Conservation (phyloP, 35 echinoderm and acorn worm genomes). For the Heliocidaris erythrogramma region DNA sequence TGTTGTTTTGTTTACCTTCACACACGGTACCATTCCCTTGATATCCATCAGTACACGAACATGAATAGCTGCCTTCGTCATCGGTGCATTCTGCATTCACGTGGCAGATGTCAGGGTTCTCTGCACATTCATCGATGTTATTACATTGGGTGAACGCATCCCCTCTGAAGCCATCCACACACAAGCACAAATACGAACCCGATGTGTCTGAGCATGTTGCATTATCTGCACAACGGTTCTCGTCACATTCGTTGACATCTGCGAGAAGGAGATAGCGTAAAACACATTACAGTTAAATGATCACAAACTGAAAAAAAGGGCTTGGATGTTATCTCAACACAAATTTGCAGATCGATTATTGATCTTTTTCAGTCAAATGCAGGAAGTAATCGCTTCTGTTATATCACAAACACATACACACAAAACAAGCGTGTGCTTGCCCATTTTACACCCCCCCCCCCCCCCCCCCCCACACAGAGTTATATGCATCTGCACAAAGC, state of each 20-base stretch:
- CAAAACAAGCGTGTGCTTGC: too few relatives aligned
- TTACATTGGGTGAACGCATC: neutral
- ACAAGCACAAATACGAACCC: neutral
- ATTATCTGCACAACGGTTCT: neutral
- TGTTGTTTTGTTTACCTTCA: too few relatives aligned
- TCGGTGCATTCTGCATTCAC: neutral
- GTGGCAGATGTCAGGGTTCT: neutral
- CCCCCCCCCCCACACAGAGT: too few relatives aligned
- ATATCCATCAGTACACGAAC: neutral
- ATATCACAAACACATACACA: too few relatives aligned
- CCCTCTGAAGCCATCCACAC: neutral
- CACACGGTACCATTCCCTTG: neutral
- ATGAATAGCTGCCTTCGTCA: neutral
- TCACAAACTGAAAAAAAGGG: too few relatives aligned
- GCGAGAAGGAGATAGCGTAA: neutral
- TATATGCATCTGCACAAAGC: too few relatives aligned
- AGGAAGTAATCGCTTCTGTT: too few relatives aligned
- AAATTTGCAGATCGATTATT: too few relatives aligned
- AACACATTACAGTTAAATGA: neutral
- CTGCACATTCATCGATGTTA: neutral
- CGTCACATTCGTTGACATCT: conserved; percentile 12
- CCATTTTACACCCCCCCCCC: too few relatives aligned
- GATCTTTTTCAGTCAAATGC: too few relatives aligned
- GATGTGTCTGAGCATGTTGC: neutral
- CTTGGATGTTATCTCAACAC: too few relatives aligned